These are phyloP conservation scores for Kradibia gibbosae DNA, from an alignment of 1,140 invertebrate species.

Conservation along the genomic window DNA sequence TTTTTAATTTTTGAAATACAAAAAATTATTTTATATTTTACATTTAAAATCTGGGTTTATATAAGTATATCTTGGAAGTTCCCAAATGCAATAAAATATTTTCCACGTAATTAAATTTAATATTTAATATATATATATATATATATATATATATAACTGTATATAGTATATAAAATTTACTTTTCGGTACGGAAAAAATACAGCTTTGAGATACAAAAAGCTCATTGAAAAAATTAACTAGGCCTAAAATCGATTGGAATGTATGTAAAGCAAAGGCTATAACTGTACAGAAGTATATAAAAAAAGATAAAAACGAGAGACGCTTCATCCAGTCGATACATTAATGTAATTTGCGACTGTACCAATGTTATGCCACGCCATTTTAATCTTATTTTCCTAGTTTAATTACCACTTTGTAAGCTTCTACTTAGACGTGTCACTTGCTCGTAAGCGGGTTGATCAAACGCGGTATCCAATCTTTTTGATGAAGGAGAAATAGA, in stretches of 20 bases:
- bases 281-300: neutral
- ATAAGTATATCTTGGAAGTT: too few species aligned
- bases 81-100: too few species aligned
- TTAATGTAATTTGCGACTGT: neutral
- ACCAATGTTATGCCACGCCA: neutral
- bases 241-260: constrained; percentile 5
- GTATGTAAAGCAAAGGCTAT: neutral
- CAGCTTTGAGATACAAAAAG: neutral
- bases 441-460: constrained; percentile 8
- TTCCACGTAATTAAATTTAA: too few species aligned
- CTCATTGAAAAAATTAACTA: neutral
- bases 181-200: neutral
- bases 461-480: constrained; percentile 9
- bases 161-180: too few species aligned
- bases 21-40: too few species aligned
- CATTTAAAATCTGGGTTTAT: too few species aligned
- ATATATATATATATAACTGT: too few species aligned
- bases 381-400: constrained; percentile 42
- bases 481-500: neutral
- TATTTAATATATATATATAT: too few species aligned
- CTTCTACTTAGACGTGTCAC: constrained; percentile 38
- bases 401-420: constrained; percentile 47
- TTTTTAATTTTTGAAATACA: neutral
- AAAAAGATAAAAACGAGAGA: constrained; percentile 6
- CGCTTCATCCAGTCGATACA: constrained; percentile 24